Conservation (phyloP, 92 coral and sea anemone genomes). For the Metridium senile region DNA sequence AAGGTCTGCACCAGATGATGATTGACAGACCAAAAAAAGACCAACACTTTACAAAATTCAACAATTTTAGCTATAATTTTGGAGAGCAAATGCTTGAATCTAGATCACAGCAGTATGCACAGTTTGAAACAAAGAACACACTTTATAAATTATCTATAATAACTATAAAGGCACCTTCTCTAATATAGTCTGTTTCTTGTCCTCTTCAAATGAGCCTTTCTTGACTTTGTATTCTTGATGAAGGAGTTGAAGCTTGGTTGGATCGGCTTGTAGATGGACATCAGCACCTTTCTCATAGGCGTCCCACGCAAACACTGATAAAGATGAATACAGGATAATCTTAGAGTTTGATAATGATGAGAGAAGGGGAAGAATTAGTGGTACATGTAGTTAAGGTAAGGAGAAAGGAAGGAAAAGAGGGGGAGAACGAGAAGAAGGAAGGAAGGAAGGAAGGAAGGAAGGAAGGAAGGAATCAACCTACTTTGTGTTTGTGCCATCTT, state of each 20-base stretch:
- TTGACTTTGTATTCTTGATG: conserved; percentile 95
- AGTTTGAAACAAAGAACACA: no score
- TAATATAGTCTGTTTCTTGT: conserved; percentile 79
- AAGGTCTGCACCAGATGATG: no score
- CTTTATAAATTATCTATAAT: not conserved
- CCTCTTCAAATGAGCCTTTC: conserved; percentile 89
- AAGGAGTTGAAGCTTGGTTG: conserved; percentile 93
- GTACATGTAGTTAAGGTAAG: no score
- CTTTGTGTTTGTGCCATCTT: conserved; percentile 96
- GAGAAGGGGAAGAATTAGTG: no score
- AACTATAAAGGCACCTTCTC: conserved; percentile 63
- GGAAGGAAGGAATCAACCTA: conserved; percentile 30
- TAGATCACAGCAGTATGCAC: no score
- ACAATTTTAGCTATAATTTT: no score
- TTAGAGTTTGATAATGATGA: no score
- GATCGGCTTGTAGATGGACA: conserved; percentile 96
- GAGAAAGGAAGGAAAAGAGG: no score
- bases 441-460: not conserved
- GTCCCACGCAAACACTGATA: conserved; percentile 99
- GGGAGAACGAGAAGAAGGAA: not conserved
- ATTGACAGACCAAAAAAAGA: no score
- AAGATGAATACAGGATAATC: no score
- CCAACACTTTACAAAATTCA: no score
- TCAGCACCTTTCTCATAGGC: conserved; percentile 99
- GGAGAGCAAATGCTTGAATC: no score